These are phyloP conservation scores for Oxytorus armatus DNA, from an alignment of 2,888 invertebrate genomes.

Conservation along the genomic window DNA sequence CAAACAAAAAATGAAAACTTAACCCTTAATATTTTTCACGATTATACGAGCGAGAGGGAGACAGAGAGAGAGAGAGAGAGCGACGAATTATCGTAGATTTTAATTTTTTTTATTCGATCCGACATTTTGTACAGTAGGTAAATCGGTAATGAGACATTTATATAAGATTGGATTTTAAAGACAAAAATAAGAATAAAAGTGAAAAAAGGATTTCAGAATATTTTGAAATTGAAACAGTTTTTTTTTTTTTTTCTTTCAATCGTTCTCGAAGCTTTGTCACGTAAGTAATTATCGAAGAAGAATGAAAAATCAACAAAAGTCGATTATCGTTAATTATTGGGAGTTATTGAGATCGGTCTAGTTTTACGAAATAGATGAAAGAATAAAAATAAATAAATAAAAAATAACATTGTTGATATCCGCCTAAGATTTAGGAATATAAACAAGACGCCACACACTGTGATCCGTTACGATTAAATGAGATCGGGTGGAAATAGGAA, in stretches of 20 bases:
- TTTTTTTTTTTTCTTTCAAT: conserved; percentile 1
- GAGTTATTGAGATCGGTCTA: conserved; percentile 73
- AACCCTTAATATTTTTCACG: conserved; percentile 71
- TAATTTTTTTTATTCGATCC: conserved; percentile 71
- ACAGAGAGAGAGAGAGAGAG: conserved; percentile 49
- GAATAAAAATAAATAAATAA: conserved; percentile 19
- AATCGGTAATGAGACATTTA: conserved; percentile 54
- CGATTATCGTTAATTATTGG: conserved; percentile 63
- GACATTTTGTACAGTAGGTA: conserved; percentile 69
- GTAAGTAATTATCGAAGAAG: conserved; percentile 16
- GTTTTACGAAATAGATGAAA: conserved; percentile 70
- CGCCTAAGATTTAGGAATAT: conserved; percentile 76
- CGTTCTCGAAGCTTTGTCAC: conserved; percentile 12
- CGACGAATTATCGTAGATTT: conserved; percentile 63
- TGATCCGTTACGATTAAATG: conserved; percentile 67
- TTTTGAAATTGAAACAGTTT: background rate
- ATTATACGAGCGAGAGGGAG: conserved; percentile 27
- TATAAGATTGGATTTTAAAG: conserved; percentile 38
- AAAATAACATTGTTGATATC: conserved; percentile 71
- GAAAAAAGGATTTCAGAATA: conserved; percentile 17
- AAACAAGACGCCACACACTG: conserved; percentile 57
- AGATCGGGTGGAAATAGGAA: background rate
- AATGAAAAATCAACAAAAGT: conserved; percentile 21
- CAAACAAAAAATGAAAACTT: too few relatives aligned
- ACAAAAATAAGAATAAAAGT: conserved; percentile 10